Base-by-base conservation (phyloP, 2,888 invertebrate species). In the Germaria angustata region DNA sequence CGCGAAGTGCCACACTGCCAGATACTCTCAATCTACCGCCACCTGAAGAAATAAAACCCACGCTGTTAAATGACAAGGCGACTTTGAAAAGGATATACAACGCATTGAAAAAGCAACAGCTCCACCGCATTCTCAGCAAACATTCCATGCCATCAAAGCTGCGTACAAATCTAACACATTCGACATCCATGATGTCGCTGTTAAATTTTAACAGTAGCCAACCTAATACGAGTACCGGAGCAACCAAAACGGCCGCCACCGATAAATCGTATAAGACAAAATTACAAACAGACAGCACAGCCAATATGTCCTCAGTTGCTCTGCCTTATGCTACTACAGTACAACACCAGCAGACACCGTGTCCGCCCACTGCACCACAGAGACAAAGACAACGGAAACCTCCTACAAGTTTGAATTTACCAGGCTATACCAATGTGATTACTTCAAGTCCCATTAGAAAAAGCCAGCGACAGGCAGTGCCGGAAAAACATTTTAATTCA, bases 41-140 rank as follows among this genome's bases (percentile, higher is more conserved):
- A 76, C 13, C 86, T 0, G 94, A 95, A 84, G 93, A 93, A 89
- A 94, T 95, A 76, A 94, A 95, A 85, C 94, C 94, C 68, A 94
- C 95, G 86, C 92, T 96, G 65, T 91, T 96, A 68, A 95, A 95
- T 9, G 95, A 96, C 89, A 93, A 95, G 86, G 94, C 94, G 87
- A 92, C 95, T 28, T 91, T 96, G 68, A 95, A 95, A 34, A 88
- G 88, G 79, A 87, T 91, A 3, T 91, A 90, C 75, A 89, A 88
- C 55, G 85, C 86, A 36, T 86, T 91, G 13, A 91, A 90, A 41
- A 90, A 90, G 69, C 89, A 90, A 65, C 90, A 91, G 75, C 80
- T 91, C 2, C 89, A 90, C 80, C 87, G 90, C 5, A 86, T 88
- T 46, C 81, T 90, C 36, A 86, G 86, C 17, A 86, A 85, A 86